phyloP scores from a whole-genome alignment of 2,113 vertebrate species.

The Oncorhynchus kisutch region DNA sequence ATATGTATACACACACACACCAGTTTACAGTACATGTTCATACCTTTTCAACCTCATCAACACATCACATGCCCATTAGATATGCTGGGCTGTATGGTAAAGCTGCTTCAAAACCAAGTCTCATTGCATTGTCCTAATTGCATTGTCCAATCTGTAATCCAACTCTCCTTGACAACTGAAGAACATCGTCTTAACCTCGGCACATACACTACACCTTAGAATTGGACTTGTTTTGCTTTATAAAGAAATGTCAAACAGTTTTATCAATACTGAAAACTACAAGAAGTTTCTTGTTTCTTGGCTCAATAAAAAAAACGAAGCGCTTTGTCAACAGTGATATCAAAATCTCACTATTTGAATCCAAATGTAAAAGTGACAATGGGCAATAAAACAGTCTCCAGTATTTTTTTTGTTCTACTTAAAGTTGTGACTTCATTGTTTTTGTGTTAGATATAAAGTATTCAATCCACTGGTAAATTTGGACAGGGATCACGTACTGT shows the following conservation, averaged over 20 bases:
- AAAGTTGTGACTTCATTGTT: background rate
- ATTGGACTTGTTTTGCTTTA: background rate
- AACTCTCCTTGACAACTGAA: background rate
- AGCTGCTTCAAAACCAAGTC: background rate
- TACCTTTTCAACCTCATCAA: slow-evolving; percentile 3
- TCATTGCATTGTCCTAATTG: background rate
- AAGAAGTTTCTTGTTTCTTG: slow-evolving; percentile 11
- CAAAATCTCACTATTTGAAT: slow-evolving; percentile 13
- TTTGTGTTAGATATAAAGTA: slow-evolving; percentile 2
- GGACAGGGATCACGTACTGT: background rate
- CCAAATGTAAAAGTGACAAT: background rate
- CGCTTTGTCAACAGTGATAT: slow-evolving; percentile 2
- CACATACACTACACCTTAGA: background rate
- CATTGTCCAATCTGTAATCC: slow-evolving; percentile 4
- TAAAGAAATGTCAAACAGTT: slow-evolving; percentile 4
- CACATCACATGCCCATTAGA: background rate
- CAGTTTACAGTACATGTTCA: background rate
- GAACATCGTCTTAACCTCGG: slow-evolving; percentile 20
- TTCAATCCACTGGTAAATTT: background rate
- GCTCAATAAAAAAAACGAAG: slow-evolving; percentile 3
- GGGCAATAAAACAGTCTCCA: slow-evolving; percentile 15
- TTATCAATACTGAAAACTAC: background rate
- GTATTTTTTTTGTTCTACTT: background rate
- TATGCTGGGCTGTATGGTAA: background rate
- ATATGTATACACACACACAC: slow-evolving; percentile 23